These are phyloP conservation scores for Craseonycteris thonglongyai DNA, from an alignment of 2,113 vertebrate species.

Conservation along the genomic window DNA sequence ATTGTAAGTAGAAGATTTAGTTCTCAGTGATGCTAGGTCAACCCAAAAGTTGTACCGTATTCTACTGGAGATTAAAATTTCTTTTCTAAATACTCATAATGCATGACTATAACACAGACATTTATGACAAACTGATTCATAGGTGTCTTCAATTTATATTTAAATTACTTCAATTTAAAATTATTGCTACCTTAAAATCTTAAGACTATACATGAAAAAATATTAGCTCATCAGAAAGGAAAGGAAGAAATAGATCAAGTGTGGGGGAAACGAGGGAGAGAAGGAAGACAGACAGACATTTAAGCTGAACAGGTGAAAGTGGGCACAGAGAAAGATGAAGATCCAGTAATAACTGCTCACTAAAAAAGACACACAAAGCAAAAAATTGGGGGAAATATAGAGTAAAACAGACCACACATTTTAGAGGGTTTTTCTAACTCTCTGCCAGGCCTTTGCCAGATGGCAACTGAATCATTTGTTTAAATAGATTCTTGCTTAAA, in stretches of 20 bases:
- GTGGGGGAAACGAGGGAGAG: background rate
- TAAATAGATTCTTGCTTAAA: slow-evolving; percentile 58
- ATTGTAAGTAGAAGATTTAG: background rate
- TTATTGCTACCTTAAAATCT: background rate
- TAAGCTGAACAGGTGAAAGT: background rate
- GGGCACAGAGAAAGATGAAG: background rate
- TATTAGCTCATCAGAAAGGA: background rate
- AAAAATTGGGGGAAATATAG: slow-evolving; percentile 36
- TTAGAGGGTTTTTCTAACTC: background rate
- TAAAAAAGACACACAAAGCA: background rate
- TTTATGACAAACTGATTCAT: background rate
- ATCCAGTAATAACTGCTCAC: background rate
- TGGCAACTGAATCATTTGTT: slow-evolving; percentile 47
- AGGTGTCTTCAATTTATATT: background rate
- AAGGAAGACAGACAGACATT: background rate
- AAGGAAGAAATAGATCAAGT: background rate
- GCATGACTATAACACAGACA: background rate
- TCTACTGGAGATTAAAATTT: background rate
- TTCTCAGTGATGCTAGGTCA: background rate
- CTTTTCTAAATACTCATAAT: background rate
- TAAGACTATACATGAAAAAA: background rate
- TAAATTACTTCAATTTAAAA: too few species aligned
- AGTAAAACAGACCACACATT: background rate
- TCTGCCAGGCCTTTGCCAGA: slow-evolving; percentile 38
- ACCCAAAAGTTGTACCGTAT: background rate